Evolutionary conservation across 2,113 vertebrate genomes (phyloP).

Genomic region (Dromaius novaehollandiae): DNA sequence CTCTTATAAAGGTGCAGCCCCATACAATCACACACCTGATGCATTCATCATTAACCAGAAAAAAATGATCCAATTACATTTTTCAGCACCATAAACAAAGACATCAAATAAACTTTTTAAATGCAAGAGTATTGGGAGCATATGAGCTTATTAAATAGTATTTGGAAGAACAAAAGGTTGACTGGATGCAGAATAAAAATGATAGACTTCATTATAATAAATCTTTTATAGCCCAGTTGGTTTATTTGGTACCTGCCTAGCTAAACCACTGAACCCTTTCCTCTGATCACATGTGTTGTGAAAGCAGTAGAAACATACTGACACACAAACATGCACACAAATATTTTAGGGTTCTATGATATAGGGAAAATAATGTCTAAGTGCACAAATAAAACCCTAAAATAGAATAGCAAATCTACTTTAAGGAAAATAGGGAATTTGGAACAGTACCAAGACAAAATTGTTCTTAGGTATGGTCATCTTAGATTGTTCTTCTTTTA

Average conservation of each 20-base stretch:
- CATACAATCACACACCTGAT: background rate
- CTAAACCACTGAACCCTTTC: background rate
- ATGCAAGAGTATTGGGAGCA: background rate
- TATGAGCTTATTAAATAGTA: background rate
- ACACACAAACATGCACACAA: background rate
- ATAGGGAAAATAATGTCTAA: background rate
- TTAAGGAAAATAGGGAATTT: background rate
- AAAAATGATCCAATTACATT: background rate
- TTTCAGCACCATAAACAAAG: slow-evolving; percentile 1
- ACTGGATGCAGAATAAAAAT: background rate
- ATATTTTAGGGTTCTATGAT: background rate
- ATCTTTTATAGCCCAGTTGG: background rate
- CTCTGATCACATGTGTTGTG: background rate
- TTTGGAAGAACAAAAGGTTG: background rate
- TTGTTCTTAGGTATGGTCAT: background rate
- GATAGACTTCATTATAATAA: background rate
- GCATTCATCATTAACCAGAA: background rate
- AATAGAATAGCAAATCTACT: background rate
- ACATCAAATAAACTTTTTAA: background rate
- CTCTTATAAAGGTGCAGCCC: background rate
- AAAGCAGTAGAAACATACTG: background rate
- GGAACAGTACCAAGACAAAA: background rate
- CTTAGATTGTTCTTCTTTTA: too few relatives aligned
- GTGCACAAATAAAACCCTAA: background rate
- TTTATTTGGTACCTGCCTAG: background rate